phyloP scores from a whole-genome alignment of 2,888 invertebrate genomes.

The Eueremaeus valkanovi region DNA sequence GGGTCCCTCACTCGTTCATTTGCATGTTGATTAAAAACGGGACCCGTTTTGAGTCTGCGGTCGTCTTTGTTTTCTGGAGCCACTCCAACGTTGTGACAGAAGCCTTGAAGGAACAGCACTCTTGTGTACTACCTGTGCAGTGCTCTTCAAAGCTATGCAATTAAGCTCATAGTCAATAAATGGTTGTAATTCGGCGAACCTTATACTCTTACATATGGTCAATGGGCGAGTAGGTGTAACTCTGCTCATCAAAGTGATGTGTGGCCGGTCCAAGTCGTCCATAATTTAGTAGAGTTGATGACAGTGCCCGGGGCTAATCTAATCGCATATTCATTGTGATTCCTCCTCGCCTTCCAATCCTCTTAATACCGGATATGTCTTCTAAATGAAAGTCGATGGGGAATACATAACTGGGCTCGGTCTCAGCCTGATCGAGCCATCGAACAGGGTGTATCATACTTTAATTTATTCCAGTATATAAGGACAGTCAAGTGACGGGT shows the following conservation, averaged over 20 bases:
- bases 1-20: conserved; percentile 13
- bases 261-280: conserved; percentile 22
- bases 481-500: conserved; percentile 26
- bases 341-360: conserved; percentile 28
- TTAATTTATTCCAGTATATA: conserved; percentile 31
- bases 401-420: conserved; percentile 32
- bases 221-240: conserved; percentile 31
- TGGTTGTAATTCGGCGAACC: conserved; percentile 25
- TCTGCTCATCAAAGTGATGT: conserved; percentile 23
- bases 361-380: conserved; percentile 33
- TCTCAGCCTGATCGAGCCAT: conserved; percentile 6
- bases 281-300: background rate
- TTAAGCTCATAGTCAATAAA: conserved; percentile 8
- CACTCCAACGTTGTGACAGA: conserved; percentile 21
- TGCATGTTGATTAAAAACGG: conserved; percentile 36
- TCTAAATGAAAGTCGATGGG: conserved; percentile 33
- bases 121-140: background rate
- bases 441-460: conserved; percentile 12
- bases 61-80: conserved; percentile 32
- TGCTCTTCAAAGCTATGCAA: background rate
- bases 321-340: conserved; percentile 33
- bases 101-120: conserved; percentile 17
- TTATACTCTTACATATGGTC: conserved; percentile 29
- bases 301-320: conserved; percentile 25
- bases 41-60: conserved; percentile 22